These are phyloP conservation scores for Mactra quadrangularis DNA, from an alignment of 1,140 invertebrate species.

Conservation along the genomic window DNA sequence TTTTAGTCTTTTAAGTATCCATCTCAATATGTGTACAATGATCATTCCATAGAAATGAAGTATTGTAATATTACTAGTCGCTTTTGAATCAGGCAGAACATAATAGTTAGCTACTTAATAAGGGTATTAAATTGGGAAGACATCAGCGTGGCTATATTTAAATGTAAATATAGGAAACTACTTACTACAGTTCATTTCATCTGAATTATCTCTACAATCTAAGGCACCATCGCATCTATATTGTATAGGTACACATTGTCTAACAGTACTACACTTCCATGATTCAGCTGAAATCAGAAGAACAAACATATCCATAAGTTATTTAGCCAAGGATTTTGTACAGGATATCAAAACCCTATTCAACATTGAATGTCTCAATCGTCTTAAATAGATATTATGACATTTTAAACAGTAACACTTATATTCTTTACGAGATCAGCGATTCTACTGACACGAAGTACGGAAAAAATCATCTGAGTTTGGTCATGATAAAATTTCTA, in stretches of 20 bases:
- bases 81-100: not conserved
- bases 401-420: too few species aligned
- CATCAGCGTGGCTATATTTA: not conserved
- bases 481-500: too few species aligned
- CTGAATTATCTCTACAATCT: slow-evolving; percentile 85
- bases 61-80: not conserved
- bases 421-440: too few species aligned
- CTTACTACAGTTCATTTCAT: slow-evolving; percentile 83
- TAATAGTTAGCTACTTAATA: not conserved
- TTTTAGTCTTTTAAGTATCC: too few species aligned
- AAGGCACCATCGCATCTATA: slow-evolving; percentile 97
- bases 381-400: too few species aligned
- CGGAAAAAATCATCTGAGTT: too few species aligned
- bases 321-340: too few species aligned
- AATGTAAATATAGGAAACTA: slow-evolving; percentile 11
- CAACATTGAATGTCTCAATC: too few species aligned
- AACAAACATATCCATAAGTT: too few species aligned
- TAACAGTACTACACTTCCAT: slow-evolving; percentile 95
- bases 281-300: slow-evolving; percentile 86
- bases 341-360: too few species aligned
- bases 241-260: slow-evolving; percentile 96
- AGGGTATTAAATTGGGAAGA: not conserved
- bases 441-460: too few species aligned
- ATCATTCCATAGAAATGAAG: not conserved
- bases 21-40: too few species aligned